Percentiles rank a stretch among this genome's conserved stretches.
Evolutionary conservation across 30 jellyfish, hydroid and myxozoan genomes (phyloP).

Genomic region (Hydractinia echinata): DNA sequence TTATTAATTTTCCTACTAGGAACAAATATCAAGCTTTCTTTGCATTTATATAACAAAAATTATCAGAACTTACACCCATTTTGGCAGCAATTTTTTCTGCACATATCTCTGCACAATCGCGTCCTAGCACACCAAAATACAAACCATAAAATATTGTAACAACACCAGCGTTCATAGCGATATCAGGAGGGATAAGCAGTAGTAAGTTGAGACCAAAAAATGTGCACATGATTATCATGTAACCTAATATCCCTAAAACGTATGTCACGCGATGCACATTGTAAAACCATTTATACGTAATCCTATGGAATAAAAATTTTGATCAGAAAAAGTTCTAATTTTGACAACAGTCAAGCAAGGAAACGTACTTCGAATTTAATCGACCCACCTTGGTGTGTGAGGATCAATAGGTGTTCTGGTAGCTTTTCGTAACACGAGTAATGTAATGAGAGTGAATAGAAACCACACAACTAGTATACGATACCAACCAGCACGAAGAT

Average conservation of each 20-base stretch:
- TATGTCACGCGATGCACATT: slow-evolving; percentile 82
- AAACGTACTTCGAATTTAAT: not conserved
- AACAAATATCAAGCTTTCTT: too few species aligned
- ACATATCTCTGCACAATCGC: slow-evolving; percentile 89
- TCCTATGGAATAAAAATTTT: slow-evolving; percentile 26
- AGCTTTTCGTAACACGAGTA: slow-evolving; percentile 54
- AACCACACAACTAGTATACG: slow-evolving; percentile 79
- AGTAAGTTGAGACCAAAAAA: slow-evolving; percentile 76
- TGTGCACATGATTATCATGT: slow-evolving; percentile 75
- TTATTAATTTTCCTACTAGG: not conserved
- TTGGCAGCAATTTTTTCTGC: slow-evolving; percentile 90
- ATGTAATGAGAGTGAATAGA: slow-evolving; percentile 45
- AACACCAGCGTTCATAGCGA: slow-evolving; percentile 91
- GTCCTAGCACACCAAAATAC: slow-evolving; percentile 90
- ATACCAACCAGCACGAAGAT: slow-evolving; percentile 64
- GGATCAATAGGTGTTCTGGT: slow-evolving; percentile 74
- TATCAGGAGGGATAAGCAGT: slow-evolving; percentile 64
- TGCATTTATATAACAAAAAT: not conserved
- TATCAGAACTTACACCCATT: slow-evolving; percentile 81
- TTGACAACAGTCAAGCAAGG: not conserved
- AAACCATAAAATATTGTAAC: slow-evolving; percentile 79
- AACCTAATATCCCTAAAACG: slow-evolving; percentile 75
- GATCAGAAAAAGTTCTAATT: not conserved
- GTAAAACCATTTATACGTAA: slow-evolving; percentile 88
- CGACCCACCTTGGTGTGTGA: slow-evolving; percentile 70